These are phyloP conservation scores for Corythornis madagascariensis DNA, from an alignment of 2,113 vertebrate species.

Conservation along the genomic window DNA sequence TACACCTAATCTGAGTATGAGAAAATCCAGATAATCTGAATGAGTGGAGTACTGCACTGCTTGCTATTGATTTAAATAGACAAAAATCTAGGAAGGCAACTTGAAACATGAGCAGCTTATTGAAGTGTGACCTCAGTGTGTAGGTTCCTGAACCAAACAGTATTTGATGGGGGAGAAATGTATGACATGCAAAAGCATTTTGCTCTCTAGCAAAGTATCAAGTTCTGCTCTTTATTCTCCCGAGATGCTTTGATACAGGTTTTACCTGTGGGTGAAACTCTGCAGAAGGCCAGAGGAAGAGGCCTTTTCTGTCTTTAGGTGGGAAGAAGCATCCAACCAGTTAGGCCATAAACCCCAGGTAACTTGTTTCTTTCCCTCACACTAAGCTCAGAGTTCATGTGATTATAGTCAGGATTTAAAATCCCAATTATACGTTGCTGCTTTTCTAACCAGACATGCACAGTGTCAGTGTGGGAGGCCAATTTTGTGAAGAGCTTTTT, in stretches of 20 bases:
- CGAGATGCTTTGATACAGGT: neutral
- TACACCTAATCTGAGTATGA: neutral
- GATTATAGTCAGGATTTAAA: neutral
- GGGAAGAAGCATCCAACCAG: neutral
- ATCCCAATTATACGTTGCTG: fast-evolving
- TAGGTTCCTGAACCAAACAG: neutral
- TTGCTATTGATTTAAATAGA: neutral
- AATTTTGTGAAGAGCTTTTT: neutral
- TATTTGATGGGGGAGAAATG: neutral
- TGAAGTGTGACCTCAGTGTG: neutral
- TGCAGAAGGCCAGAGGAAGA: neutral
- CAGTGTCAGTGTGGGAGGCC: neutral
- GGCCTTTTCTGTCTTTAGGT: neutral
- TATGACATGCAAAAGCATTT: neutral
- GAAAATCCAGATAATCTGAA: neutral
- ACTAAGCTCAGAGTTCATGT: neutral
- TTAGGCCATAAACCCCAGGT: neutral
- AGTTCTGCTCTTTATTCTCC: fast-evolving
- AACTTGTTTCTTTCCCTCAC: fast-evolving
- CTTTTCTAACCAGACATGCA: neutral
- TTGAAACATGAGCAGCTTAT: neutral
- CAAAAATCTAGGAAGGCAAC: neutral
- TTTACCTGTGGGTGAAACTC: neutral
- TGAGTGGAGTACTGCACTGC: neutral
- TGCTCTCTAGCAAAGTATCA: neutral